Base-by-base conservation (phyloP, 2,888 invertebrate species). In the Troilus luridus region DNA sequence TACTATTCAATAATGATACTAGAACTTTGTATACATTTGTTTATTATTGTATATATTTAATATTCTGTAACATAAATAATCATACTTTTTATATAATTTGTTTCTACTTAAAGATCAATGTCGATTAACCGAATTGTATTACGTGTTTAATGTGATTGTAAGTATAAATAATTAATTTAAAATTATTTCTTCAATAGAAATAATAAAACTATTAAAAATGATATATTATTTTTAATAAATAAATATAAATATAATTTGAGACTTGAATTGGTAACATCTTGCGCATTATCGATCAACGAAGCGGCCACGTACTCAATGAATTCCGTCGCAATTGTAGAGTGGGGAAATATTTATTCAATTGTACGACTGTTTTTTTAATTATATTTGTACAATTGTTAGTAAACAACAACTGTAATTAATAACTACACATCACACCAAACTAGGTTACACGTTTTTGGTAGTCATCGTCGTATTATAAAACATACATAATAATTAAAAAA, bases 261-360 rank as follows among this genome's bases (percentile, higher is more conserved):
- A 0, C 17, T 24, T 14, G 6, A 41, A 77, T 14, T 27, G 0
- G 72, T 17, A 41, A 77, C 41, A 77, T 17, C 27, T 41, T 19
- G 72, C 72, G 72, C 72, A 41, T 77, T 77, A 77, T 77, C 72
- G 72, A 77, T 41, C 72, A 41, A 77, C 12, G 27, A 77, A 41
- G 72, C 17, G 10, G 7, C 67, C 67, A 67, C 14, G 41, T 41
- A 41, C 10, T 41, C 72, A 41, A 77, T 41, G 72, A 77, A 77
- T 41, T 77, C 72, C n/a, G 72, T 41, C 72, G 72, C 72, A 77
- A 77, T 77, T 77, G 27, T 8, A 77, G 19, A 41, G 19, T 17
- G 27, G 12, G 9, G 41, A 77, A 77, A 77, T 77, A 41, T 77
- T 77, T 77, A 77, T 77, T 77, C 72, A 77, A 77, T 9, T 77